These are phyloP conservation scores for Halocaridina rubra DNA, from an alignment of 2,888 invertebrate genomes.

Conservation along the genomic window DNA sequence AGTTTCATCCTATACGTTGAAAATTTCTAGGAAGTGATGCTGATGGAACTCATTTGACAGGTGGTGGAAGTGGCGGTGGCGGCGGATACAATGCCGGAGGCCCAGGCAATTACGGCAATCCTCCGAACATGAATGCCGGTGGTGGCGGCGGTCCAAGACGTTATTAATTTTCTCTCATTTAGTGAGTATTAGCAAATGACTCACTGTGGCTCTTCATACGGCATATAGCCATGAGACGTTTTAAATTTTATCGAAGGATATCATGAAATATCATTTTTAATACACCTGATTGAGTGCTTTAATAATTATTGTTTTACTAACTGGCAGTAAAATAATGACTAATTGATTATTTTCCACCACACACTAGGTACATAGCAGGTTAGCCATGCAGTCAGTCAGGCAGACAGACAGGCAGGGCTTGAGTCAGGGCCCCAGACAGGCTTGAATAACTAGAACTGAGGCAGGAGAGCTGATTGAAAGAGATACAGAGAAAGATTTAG, in stretches of 20 bases:
- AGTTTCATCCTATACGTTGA: no score
- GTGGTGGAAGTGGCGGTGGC: neutral
- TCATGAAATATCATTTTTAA: conserved; percentile 26
- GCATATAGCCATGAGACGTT: neutral
- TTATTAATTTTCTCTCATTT: neutral
- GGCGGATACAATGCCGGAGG: neutral
- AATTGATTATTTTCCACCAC: conserved; percentile 58
- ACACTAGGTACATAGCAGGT: conserved; percentile 59
- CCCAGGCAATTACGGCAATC: neutral
- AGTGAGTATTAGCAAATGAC: neutral
- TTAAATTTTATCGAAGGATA: neutral
- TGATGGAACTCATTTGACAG: no score
- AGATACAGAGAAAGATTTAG: conserved; percentile 6
- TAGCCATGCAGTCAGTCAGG: conserved; percentile 59
- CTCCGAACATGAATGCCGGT: neutral
- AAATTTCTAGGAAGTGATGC: no score
- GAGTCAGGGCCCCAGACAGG: conserved; percentile 55
- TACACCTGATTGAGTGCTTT: conserved; percentile 22
- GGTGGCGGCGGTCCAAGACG: neutral
- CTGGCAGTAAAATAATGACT: conserved; percentile 46
- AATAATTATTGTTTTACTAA: conserved; percentile 31
- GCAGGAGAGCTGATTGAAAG: conserved; percentile 32
- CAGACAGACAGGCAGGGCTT: conserved; percentile 54
- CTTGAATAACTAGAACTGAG: conserved; percentile 44
- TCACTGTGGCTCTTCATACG: neutral